Conservation (phyloP, 1,140 invertebrate genomes). For the Cydia amplana region DNA sequence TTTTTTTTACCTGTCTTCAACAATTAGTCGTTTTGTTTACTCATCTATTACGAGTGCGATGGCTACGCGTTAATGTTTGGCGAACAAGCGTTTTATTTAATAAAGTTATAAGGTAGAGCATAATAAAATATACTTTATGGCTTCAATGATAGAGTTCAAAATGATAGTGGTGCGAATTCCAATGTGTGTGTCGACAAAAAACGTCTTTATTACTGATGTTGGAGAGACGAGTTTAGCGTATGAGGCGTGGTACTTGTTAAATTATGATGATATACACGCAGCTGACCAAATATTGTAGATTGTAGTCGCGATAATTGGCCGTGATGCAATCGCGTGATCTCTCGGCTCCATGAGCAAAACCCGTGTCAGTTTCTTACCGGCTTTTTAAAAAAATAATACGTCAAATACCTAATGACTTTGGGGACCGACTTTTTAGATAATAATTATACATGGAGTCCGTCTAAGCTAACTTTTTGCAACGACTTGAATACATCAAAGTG, state of each 20-base stretch:
- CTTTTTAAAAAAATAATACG: slow-evolving; percentile 15
- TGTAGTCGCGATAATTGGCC: slow-evolving; percentile 71
- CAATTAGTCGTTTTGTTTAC: slow-evolving; percentile 66
- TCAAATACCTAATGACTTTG: background rate
- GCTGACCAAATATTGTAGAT: slow-evolving; percentile 75
- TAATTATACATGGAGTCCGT: background rate
- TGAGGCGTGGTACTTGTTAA: slow-evolving; percentile 34
- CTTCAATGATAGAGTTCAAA: background rate
- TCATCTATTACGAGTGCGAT: slow-evolving; percentile 44
- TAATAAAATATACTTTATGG: slow-evolving; percentile 9
- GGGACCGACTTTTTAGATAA: no score
- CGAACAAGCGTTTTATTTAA: slow-evolving; percentile 52
- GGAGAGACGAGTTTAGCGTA: background rate
- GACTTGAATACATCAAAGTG: background rate
- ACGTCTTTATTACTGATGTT: background rate
- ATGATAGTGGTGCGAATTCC: background rate
- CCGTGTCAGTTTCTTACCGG: slow-evolving; percentile 12
- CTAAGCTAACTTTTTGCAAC: background rate
- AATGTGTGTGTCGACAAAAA: background rate
- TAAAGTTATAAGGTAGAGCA: slow-evolving; percentile 30
- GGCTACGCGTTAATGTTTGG: slow-evolving; percentile 66
- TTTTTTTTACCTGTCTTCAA: slow-evolving; percentile 46
- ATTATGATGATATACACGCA: slow-evolving; percentile 54
- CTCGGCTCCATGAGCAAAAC: slow-evolving; percentile 39
- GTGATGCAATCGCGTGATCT: slow-evolving; percentile 76